A percentile compares a stretch with the other conserved stretches of the same genome.
Evolutionary conservation across 2,113 vertebrate genomes (phyloP).

Genomic region (Camelus dromedarius): DNA sequence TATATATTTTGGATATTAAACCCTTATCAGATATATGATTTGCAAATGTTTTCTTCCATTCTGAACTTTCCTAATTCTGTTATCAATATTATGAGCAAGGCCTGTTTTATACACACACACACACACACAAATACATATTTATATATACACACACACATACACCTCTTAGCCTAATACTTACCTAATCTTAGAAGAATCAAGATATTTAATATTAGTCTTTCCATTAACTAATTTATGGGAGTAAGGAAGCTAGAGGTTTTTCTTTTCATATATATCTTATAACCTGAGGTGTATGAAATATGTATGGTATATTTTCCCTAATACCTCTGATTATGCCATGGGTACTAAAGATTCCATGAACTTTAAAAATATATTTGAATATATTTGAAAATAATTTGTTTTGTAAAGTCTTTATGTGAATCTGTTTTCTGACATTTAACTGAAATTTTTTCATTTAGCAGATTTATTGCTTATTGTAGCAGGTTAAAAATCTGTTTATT

Average conservation of each 20-base stretch:
- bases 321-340: neutral
- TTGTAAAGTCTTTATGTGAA: constrained; percentile 44
- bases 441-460: neutral
- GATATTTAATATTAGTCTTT: constrained; percentile 30
- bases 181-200: constrained; percentile 36
- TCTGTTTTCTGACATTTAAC: constrained; percentile 21
- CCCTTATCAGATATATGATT: neutral
- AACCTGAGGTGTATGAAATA: neutral
- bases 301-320: constrained; percentile 27
- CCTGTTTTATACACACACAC: neutral
- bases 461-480: constrained; percentile 42
- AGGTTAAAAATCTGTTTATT: constrained; percentile 36
- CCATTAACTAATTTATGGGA: neutral
- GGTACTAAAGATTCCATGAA: constrained; percentile 3
- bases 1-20: constrained; percentile 11
- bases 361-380: constrained; percentile 54
- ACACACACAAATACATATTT: no score
- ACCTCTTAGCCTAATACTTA: neutral
- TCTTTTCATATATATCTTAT: constrained; percentile 34
- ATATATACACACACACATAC: neutral
- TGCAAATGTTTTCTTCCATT: neutral
- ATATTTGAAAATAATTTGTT: constrained; percentile 43
- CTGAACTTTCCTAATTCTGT: neutral
- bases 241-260: constrained; percentile 18
- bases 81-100: constrained; percentile 51